Evolutionary conservation across 2,888 invertebrate species (phyloP).

Genomic region (Mythimna lalbum): DNA sequence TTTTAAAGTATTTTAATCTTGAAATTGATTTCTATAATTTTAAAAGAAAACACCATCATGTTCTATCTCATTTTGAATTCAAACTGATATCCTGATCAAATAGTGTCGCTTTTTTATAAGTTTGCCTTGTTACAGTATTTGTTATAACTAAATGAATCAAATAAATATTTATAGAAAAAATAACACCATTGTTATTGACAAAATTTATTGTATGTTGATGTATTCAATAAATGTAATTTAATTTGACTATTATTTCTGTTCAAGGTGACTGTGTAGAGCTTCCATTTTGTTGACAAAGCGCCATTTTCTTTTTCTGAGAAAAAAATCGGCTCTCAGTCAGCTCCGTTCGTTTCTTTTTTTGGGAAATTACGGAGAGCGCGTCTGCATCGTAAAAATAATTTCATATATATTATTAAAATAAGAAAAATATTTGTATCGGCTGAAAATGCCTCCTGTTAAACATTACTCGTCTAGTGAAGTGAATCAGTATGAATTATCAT

Average conservation of each 20-base stretch:
- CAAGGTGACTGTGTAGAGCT: slow-evolving; percentile 66
- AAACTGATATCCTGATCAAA: slow-evolving; percentile 51
- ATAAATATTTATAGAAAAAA: slow-evolving; percentile 18
- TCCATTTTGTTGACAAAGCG: slow-evolving; percentile 77
- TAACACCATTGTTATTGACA: background rate
- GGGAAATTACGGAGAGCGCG: slow-evolving; percentile 75
- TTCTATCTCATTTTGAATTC: slow-evolving; percentile 56
- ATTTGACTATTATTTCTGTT: slow-evolving; percentile 49
- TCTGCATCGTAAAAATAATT: slow-evolving; percentile 74
- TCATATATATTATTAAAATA: slow-evolving; percentile 80
- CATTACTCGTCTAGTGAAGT: slow-evolving; percentile 89
- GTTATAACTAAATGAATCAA: background rate
- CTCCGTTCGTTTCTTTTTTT: slow-evolving; percentile 76
- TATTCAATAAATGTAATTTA: background rate
- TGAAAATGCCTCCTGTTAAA: slow-evolving; percentile 87
- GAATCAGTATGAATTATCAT: slow-evolving; percentile 89
- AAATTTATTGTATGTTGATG: background rate
- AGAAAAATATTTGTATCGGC: slow-evolving; percentile 83
- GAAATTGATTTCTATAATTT: background rate
- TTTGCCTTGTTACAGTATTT: background rate
- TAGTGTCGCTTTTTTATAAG: background rate
- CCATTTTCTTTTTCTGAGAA: slow-evolving; percentile 71
- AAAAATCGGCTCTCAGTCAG: slow-evolving; percentile 47
- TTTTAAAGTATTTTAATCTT: background rate
- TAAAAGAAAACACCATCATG: slow-evolving; percentile 13